Base-by-base conservation (phyloP, 2,888 invertebrate species). In the Athalia rosae region DNA sequence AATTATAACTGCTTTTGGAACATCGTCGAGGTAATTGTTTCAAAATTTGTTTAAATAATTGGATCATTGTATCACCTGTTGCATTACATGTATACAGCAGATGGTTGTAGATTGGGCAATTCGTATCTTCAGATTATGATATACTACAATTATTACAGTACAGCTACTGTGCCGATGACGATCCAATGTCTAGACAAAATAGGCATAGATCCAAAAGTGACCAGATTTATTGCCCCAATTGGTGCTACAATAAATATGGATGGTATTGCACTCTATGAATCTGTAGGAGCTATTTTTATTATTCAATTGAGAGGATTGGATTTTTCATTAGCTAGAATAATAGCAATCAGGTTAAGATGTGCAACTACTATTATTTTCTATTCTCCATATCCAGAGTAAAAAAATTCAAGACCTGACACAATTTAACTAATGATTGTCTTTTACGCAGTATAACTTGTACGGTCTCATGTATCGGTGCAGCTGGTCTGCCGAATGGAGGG, bases 241-340 rank as follows among this genome's bases (percentile, higher is more conserved):
- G 99, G 99, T 8, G 98, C 99, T 41, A 98, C 99, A 58, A 98
- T 99, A 90, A 99, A 99, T 91, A 98, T 98, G 98, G 98, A 98
- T 89, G 97, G 97, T 11, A 98, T 98, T 0, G 99, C 99, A 1
- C 92, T 99, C 47, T 99, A 99, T 88, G 99, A 99, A 90, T 98
- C 99, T 0, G 97, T 99, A 5, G 99, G 99, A 0, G 99, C 99
- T 41, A 95, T 99, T 83, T 99, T 99, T 88, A 99, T 99, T 81
- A 97, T 99, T 13, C 99, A 99, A 91, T 93, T 97, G 81, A 93
- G 97, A 86, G 94, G 94, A 83, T 93, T 97, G 79, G 92, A 94
- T 56, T 94, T 98, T 90, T 94, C 95, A 11, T 94, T 98, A 81
- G 97, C 97, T 41, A 95, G 96, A 89, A 95, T 98, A 82, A 93